Base-by-base conservation (phyloP, 2,797 vertebrate species). In the Sebastes melanostomus region DNA sequence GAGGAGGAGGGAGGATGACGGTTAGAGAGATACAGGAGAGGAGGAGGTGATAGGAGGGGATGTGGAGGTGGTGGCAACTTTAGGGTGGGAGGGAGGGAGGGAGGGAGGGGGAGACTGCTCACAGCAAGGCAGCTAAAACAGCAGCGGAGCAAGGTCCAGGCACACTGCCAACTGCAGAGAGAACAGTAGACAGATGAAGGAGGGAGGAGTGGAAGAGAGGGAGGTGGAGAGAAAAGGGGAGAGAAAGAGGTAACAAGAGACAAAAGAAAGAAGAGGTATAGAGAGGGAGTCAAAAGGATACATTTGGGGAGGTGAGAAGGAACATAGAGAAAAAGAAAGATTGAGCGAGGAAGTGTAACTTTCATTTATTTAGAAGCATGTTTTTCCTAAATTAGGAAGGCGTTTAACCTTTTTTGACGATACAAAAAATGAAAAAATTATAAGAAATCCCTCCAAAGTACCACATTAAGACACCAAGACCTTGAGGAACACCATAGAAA, bases 121-220 rank as follows among this genome's bases (percentile, higher is more conserved):
- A 90, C 89, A 88, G 92, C 82, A 80, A 80, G 82, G 81, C 71
- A 86, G 67, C 58, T 16, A 78, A 76, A 70, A 77, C 68, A 84
- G 82, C 80, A 85, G 82, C 75, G 72, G 75, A 80, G 75, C 76
- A 78, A 77, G 71, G 85, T 71, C 75, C 86, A 93, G 92, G 92
- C 91, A 91, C 42, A n/a, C n/a, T 77, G 91, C 92, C 92, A 93
- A 89, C 66, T 36, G 52, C 68, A 56, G 78, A 76, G 29, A 50
- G 70, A 68, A 29, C 65, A 55, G 30, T 1, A 25, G 27, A 58
- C 13, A 59, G 14, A 32, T 14, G 42, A 54, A 66, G 74, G 55
- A 25, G 67, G 55, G 29, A 50, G 46, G 63, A 65, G 54, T 9
- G 38, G 36, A 20, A 5, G 52, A 58, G 27, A 36, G 14, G 30